A percentile compares a stretch with the other conserved stretches of the same genome.
phyloP scores from a whole-genome alignment of 2,888 invertebrate species.

The Zelleria hepariella region DNA sequence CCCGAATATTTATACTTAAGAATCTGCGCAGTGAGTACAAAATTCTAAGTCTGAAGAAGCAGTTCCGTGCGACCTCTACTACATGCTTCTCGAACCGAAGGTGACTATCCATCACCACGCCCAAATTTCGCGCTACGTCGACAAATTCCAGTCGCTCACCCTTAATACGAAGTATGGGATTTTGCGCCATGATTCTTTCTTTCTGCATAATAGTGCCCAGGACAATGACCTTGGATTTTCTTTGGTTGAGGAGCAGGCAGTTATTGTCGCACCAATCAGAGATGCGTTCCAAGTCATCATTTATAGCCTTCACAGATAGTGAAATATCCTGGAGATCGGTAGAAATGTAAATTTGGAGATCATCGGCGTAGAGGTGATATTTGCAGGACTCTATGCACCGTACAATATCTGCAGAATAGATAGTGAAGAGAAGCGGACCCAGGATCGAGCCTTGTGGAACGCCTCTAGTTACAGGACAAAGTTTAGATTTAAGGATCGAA shows the following conservation, averaged over 20 bases:
- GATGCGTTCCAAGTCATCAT: not conserved
- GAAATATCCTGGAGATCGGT: not conserved
- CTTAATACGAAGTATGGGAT: not conserved
- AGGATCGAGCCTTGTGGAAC: not conserved
- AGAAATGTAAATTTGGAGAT: not conserved
- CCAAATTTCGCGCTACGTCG: slow-evolving; percentile 10
- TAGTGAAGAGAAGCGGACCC: not conserved
- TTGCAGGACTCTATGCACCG: not conserved
- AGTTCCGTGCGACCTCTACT: slow-evolving; percentile 4
- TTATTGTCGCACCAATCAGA: not conserved
- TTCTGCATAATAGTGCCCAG: not conserved
- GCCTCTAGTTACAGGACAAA: not conserved
- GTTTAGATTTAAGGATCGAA: not conserved
- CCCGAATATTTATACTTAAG: not conserved
- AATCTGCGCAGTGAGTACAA: slow-evolving; percentile 5
- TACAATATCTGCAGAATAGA: not conserved
- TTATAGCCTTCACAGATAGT: not conserved
- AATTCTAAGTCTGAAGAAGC: slow-evolving; percentile 8
- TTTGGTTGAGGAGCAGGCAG: not conserved
- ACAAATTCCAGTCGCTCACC: not conserved
- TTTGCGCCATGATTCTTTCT: not conserved
- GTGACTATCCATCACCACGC: slow-evolving; percentile 10
- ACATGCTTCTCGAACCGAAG: slow-evolving; percentile 12
- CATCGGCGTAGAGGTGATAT: not conserved
- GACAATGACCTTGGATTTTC: not conserved